Base-by-base conservation (phyloP, 2,888 invertebrate species). In the Brachycybe producta region DNA sequence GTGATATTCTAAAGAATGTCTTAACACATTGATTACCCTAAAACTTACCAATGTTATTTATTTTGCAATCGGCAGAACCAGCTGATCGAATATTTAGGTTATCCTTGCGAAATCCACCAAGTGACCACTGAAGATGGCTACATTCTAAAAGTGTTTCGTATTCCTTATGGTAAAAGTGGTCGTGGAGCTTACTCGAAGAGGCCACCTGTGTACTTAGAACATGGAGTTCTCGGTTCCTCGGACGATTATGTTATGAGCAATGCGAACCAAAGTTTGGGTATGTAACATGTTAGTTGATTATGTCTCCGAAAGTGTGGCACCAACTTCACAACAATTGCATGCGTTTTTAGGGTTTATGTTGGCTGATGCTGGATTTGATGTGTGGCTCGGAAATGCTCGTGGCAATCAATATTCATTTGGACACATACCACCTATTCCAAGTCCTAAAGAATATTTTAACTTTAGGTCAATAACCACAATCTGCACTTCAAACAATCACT, bases 161-260 rank as follows among this genome's bases (percentile, higher is more conserved):
- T 74, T 43, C 70, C 85, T 0, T 73, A 57, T 35, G 61, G 61
- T 32, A 15, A 13, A 7, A 26, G 28, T 23, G 23, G 24, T 32
- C 11, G 17, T 3, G n/a, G n/a, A n/a, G n/a, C n/a, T n/a, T 39
- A 15, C 5, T 15, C 15, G 13, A 28, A 38, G 17, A 39, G 39
- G 27, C 43, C 49, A 21, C 60, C 60, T 0, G 54, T 73, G 64
- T 71, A 84, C 55, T 65, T 88, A 32, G 84, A 86, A 60, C 88
- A 88, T 62, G 92, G 91, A 0, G 67, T 91, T 2, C 67, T 85
- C 0, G 77, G 79, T 7, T 80, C 82, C 58, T 84, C 85, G 1
- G 76, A 81, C 0, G 81, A 82, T 65, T 90, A 82, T 82, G 70
- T 88, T 1, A 67, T 82, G 7, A 70, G 79, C 45, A 80, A 80